Percentiles rank a stretch among this genome's conserved stretches.
These are phyloP conservation scores for Spizaetus ornatus DNA, from an alignment of 2,113 vertebrate species.

Conservation along the genomic window DNA sequence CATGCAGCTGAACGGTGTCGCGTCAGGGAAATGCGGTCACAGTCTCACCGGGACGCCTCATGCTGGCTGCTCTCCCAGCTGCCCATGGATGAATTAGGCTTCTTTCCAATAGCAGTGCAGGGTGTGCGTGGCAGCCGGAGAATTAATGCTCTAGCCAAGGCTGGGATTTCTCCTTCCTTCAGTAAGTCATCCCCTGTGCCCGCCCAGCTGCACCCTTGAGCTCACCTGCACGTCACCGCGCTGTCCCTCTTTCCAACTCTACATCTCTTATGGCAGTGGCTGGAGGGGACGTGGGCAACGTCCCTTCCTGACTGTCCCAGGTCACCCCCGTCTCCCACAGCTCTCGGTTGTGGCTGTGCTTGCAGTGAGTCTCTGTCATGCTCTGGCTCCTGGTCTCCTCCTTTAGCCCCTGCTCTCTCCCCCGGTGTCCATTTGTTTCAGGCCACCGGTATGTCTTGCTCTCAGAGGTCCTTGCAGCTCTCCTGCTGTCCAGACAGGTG, in stretches of 20 bases:
- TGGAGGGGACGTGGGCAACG: fast-evolving
- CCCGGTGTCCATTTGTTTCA: neutral
- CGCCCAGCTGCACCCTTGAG: neutral
- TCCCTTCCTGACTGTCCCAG: neutral
- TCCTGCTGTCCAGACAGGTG: neutral
- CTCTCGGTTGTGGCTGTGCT: neutral
- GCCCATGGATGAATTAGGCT: neutral
- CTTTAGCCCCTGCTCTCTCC: neutral
- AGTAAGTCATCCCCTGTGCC: neutral
- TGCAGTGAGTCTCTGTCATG: fast-evolving
- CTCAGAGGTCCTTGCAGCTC: neutral
- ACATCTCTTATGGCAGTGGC: neutral
- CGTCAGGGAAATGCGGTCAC: fast-evolving
- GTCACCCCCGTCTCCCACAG: neutral
- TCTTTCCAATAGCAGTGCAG: neutral
- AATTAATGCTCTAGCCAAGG: neutral
- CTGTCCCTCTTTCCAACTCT: neutral
- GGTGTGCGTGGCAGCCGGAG: neutral
- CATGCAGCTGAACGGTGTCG: neutral
- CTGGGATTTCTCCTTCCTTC: neutral
- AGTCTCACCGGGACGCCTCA: fast-evolving
- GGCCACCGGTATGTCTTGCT: neutral
- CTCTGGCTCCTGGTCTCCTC: neutral
- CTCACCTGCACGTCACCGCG: fast-evolving
- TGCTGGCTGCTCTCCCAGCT: neutral